Evolutionary conservation across 2,888 invertebrate species (phyloP).

Genomic region (Idaea aversata): DNA sequence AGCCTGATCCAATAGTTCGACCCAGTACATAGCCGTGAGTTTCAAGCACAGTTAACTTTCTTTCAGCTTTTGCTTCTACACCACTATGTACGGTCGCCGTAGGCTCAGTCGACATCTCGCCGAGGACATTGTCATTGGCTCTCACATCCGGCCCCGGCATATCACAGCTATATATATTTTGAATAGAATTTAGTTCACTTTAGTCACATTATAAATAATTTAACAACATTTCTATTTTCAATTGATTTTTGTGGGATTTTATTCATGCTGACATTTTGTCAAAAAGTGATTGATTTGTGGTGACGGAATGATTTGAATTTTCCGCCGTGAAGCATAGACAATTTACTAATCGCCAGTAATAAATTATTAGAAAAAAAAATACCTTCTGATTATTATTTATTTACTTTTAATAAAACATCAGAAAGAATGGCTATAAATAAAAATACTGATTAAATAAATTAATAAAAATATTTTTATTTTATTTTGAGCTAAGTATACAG

Average conservation of each 20-base stretch:
- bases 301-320: slow-evolving; percentile 51
- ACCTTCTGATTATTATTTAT: neutral
- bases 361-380: slow-evolving; percentile 3
- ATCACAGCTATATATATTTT: slow-evolving; percentile 65
- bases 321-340: slow-evolving; percentile 32
- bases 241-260: slow-evolving; percentile 52
- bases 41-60: slow-evolving; percentile 85
- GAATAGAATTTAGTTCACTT: slow-evolving; percentile 49
- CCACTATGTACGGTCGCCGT: slow-evolving; percentile 69
- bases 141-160: slow-evolving; percentile 78
- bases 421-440: no score
- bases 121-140: slow-evolving; percentile 74
- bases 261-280: slow-evolving; percentile 67
- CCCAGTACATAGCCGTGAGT: slow-evolving; percentile 88
- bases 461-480: no score
- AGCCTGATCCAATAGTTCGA: slow-evolving; percentile 89
- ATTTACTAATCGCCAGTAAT: slow-evolving; percentile 29
- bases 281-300: slow-evolving; percentile 36
- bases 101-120: slow-evolving; percentile 73
- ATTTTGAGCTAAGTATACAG: no score
- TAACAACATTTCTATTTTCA: slow-evolving; percentile 61
- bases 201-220: slow-evolving; percentile 69
- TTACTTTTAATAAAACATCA: neutral
- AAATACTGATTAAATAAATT: no score
- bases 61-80: slow-evolving; percentile 65